Evolutionary conservation across 1,140 invertebrate genomes (phyloP).

Genomic region (Oryzaephilus surinamensis): DNA sequence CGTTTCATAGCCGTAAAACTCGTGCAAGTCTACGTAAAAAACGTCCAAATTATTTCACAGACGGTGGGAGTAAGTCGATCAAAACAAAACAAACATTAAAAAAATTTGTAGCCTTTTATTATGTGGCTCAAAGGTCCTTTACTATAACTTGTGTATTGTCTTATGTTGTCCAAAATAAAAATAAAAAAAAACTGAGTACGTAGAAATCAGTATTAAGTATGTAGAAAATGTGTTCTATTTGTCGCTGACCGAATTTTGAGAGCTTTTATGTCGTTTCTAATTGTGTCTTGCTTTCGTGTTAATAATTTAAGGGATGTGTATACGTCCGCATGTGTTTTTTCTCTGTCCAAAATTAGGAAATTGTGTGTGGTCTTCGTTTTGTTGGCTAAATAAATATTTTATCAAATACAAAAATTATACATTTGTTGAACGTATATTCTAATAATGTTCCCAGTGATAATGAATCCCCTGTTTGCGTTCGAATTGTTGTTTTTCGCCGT

Average conservation of each 20-base stretch:
- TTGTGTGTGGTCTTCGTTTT: slow-evolving; percentile 1
- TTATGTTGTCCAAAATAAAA: background rate
- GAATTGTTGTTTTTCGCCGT: slow-evolving; percentile 97
- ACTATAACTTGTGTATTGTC: background rate
- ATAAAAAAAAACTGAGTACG: background rate
- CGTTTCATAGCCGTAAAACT: slow-evolving; percentile 4
- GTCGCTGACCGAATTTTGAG: too few relatives aligned
- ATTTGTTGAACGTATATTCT: background rate
- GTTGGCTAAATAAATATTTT: too few relatives aligned
- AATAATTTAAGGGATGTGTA: too few relatives aligned
- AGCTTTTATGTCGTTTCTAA: too few relatives aligned
- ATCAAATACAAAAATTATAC: background rate
- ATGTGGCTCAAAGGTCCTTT: slow-evolving; percentile 4
- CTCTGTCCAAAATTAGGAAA: background rate
- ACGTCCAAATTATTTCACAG: slow-evolving; percentile 35
- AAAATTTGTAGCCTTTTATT: slow-evolving; percentile 18
- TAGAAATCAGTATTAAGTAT: too few relatives aligned
- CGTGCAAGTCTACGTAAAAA: slow-evolving; percentile 35
- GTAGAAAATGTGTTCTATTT: too few relatives aligned
- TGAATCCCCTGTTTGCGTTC: slow-evolving; percentile 82
- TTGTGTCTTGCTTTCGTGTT: too few relatives aligned
- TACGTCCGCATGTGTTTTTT: background rate
- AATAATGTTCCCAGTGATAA: slow-evolving; percentile 54
- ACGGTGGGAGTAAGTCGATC: slow-evolving; percentile 40
- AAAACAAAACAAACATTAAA: background rate